A percentile compares a stretch with the other conserved stretches of the same genome.
Evolutionary conservation across 2,113 vertebrate genomes (phyloP).

Genomic region (Hemiscyllium ocellatum): DNA sequence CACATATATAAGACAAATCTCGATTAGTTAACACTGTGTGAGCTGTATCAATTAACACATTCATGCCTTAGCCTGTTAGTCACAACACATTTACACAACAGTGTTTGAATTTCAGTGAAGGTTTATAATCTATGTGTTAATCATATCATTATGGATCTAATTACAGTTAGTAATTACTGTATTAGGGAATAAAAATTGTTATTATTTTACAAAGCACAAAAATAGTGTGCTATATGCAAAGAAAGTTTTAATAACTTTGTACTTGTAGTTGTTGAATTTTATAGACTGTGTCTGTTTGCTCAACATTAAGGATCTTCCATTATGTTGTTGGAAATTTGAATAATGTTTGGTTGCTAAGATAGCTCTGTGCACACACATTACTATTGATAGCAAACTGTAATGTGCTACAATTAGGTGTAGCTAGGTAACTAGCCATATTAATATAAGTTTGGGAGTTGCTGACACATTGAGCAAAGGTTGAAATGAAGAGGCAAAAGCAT

Average conservation of each 20-base stretch:
- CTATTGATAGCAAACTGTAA: background rate
- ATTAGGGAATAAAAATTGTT: background rate
- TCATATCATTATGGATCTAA: background rate
- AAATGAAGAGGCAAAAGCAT: background rate
- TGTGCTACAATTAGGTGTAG: background rate
- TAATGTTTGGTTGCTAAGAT: conserved; percentile 16
- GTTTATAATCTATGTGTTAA: background rate
- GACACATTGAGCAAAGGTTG: background rate
- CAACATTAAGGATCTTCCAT: background rate
- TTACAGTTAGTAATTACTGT: background rate
- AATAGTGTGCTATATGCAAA: background rate
- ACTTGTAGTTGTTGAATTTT: background rate
- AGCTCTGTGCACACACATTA: background rate
- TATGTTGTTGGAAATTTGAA: background rate
- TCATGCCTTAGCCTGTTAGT: background rate
- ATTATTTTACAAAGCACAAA: background rate
- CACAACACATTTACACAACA: background rate
- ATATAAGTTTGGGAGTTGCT: background rate
- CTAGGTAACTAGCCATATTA: conserved; percentile 19
- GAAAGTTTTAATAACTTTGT: background rate
- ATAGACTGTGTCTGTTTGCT: background rate
- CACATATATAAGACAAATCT: background rate
- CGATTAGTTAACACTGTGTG: background rate
- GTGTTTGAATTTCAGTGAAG: background rate
- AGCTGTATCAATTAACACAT: background rate